Conservation (phyloP, 1,140 invertebrate genomes). For the Choristoneura fumiferana region DNA sequence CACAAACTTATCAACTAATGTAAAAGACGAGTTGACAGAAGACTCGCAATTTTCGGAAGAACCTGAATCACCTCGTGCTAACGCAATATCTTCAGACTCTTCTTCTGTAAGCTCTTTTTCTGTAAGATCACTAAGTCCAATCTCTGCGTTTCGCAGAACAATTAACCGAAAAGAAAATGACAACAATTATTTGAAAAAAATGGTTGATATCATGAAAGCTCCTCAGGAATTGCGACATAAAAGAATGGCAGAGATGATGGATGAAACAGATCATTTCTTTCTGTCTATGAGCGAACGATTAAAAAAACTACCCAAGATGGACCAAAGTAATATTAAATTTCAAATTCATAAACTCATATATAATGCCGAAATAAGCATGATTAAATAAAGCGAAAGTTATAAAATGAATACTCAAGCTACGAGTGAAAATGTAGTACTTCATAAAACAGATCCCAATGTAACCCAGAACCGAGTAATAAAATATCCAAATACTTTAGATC, state of each 20-base stretch:
- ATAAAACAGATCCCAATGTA: no score
- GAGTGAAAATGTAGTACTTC: no score
- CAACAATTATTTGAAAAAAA: neutral
- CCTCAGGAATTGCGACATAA: neutral
- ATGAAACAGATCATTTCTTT: neutral
- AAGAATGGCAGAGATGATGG: neutral
- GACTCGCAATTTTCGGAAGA: neutral
- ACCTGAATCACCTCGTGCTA: neutral
- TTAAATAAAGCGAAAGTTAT: no score
- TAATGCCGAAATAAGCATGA: constrained; percentile 29
- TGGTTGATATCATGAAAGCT: neutral
- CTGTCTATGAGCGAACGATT: neutral
- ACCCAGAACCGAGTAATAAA: no score
- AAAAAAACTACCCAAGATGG: neutral
- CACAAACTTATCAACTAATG: constrained; percentile 20
- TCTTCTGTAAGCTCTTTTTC: neutral
- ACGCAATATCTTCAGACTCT: neutral
- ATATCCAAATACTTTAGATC: no score
- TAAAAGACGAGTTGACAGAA: neutral
- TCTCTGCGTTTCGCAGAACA: neutral
- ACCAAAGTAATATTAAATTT: constrained; percentile 30
- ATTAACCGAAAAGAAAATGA: neutral
- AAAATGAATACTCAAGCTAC: no score
- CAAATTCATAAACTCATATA: constrained; percentile 32
- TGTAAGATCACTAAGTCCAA: neutral